Evolutionary conservation across 2,888 invertebrate genomes (phyloP).

Genomic region (Apamea sordens): DNA sequence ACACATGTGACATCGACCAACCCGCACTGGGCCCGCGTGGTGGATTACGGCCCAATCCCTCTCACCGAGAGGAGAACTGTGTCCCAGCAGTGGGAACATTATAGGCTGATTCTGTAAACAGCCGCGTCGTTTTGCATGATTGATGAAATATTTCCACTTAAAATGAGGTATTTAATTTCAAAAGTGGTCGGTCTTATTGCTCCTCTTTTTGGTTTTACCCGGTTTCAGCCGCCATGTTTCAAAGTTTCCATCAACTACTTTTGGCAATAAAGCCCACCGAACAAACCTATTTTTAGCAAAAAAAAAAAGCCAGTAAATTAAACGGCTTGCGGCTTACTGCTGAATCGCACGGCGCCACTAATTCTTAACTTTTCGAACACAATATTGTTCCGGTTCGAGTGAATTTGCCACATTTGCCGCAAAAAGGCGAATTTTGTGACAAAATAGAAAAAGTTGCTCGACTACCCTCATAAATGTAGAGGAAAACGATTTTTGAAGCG

Average conservation of each 20-base stretch:
- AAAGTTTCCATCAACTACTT: constrained; percentile 32
- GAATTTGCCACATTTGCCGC: constrained; percentile 12
- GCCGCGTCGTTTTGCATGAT: background rate
- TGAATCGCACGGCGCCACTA: constrained; percentile 35
- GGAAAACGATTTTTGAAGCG: constrained; percentile 31
- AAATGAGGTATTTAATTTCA: background rate
- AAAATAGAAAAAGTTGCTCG: constrained; percentile 12
- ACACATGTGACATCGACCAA: no score
- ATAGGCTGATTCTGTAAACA: background rate
- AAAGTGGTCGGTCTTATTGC: background rate
- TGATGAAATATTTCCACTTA: background rate
- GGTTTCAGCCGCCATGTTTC: constrained; percentile 8
- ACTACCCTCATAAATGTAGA: constrained; percentile 21
- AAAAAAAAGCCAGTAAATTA: constrained; percentile 42
- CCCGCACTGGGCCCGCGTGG: no score
- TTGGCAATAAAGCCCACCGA: constrained; percentile 40
- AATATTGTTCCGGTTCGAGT: constrained; percentile 39
- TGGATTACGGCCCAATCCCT: no score
- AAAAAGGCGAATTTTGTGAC: constrained; percentile 19
- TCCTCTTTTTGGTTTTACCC: background rate
- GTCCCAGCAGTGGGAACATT: no score
- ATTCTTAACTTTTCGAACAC: constrained; percentile 48
- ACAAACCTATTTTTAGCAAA: constrained; percentile 41
- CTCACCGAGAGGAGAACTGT: no score
- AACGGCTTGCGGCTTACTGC: constrained; percentile 35